These are phyloP conservation scores for Pelobates fuscus DNA, from an alignment of 2,113 vertebrate genomes.

Conservation along the genomic window DNA sequence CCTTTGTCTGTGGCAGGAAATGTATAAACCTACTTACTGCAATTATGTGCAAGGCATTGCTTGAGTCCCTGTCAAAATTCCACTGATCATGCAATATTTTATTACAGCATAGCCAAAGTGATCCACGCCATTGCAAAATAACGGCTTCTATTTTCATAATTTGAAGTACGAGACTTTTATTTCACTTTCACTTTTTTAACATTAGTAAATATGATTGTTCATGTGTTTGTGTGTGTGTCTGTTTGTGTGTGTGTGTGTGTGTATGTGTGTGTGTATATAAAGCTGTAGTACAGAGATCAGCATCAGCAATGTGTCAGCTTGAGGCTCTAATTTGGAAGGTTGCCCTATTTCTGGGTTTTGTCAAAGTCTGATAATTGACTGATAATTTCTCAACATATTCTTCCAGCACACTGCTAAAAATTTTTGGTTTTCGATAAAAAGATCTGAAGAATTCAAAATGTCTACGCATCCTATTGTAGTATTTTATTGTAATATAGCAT, in stretches of 20 bases:
- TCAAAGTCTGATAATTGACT: too few species aligned
- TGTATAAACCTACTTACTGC: conserved; percentile 25
- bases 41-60: conserved; percentile 1
- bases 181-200: too few species aligned
- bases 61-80: conserved; percentile 14
- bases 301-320: conserved; percentile 6
- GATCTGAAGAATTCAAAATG: too few species aligned
- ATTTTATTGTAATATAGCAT: too few species aligned
- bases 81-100: neutral
- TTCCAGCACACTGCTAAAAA: neutral
- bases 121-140: conserved; percentile 1
- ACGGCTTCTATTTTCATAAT: neutral
- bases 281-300: conserved; percentile 10
- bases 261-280: neutral
- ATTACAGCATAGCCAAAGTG: neutral
- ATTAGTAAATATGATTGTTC: neutral
- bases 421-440: too few species aligned
- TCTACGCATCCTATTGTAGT: too few species aligned
- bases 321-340: conserved; percentile 3
- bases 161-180: too few species aligned
- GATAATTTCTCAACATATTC: neutral
- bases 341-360: conserved; percentile 9
- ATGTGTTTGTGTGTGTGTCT: neutral
- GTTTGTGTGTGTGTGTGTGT: too few species aligned
- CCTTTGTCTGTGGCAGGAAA: conserved; percentile 34